Conservation (phyloP, 1,140 invertebrate genomes). For the Lepidotrigona ventralis region DNA sequence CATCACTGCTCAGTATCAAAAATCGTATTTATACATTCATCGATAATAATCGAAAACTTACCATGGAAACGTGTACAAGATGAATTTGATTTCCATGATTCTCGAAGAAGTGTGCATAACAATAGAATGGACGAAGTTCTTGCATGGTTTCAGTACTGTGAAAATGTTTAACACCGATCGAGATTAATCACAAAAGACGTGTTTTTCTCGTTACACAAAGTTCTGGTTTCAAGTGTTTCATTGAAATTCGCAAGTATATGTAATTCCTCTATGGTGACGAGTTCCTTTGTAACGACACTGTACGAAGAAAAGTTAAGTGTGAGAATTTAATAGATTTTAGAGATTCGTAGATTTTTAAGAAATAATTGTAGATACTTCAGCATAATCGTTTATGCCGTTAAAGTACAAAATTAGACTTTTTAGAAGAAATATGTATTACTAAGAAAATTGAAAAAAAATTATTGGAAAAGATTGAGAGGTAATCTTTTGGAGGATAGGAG, state of each 20-base stretch:
- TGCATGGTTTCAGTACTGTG: slow-evolving; percentile 3
- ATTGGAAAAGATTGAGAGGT: background rate
- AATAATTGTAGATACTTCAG: background rate
- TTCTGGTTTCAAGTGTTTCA: background rate
- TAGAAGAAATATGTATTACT: background rate
- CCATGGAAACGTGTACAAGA: background rate
- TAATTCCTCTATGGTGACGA: background rate
- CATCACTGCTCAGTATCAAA: background rate
- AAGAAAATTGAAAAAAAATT: background rate
- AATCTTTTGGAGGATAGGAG: background rate
- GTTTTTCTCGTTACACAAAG: background rate
- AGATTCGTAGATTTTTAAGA: background rate
- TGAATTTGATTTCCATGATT: slow-evolving; percentile 4
- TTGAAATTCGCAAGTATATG: background rate
- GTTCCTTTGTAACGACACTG: background rate
- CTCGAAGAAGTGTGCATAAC: background rate
- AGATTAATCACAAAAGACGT: background rate
- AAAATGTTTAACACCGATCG: background rate
- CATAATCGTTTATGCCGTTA: background rate
- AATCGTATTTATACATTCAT: background rate
- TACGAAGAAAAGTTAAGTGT: background rate
- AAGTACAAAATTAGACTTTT: background rate
- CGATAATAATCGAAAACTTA: background rate
- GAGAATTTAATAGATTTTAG: background rate
- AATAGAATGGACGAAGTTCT: background rate